phyloP scores from a whole-genome alignment of 1,140 invertebrate species.

The Brachionus plicatilis region DNA sequence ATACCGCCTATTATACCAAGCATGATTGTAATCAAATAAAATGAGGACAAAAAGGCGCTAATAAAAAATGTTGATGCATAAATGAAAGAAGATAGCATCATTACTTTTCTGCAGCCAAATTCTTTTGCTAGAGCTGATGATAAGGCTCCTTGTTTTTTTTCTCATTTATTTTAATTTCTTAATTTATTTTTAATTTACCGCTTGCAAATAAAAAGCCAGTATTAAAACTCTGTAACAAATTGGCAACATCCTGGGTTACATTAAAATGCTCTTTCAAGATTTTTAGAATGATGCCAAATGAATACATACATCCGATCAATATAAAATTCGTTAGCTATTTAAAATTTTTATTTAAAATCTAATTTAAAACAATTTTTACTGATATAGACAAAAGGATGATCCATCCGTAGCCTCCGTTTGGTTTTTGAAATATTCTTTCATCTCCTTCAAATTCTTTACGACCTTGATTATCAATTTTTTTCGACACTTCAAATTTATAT shows the following conservation, averaged over 20 bases:
- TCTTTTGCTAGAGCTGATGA: constrained; percentile 76
- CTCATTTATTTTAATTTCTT: background rate
- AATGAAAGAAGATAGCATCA: constrained; percentile 74
- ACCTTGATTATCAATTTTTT: background rate
- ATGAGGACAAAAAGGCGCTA: constrained; percentile 70
- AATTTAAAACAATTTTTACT: background rate
- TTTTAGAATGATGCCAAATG: constrained; percentile 12
- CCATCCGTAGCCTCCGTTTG: constrained; percentile 37
- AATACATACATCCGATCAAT: constrained; percentile 10
- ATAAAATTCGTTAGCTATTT: background rate
- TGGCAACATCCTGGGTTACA: background rate
- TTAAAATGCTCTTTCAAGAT: background rate
- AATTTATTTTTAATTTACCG: background rate
- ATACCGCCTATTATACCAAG: constrained; percentile 79
- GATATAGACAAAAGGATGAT: background rate
- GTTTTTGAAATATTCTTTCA: constrained; percentile 22
- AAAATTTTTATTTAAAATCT: background rate
- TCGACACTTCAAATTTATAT: background rate
- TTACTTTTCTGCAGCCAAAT: constrained; percentile 80
- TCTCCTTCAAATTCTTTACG: background rate
- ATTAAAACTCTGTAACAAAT: constrained; percentile 27
- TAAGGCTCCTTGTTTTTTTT: constrained; percentile 69
- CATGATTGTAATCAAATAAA: constrained; percentile 72
- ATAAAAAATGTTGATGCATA: constrained; percentile 69
- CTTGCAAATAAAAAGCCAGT: background rate